A percentile compares a stretch with the other conserved stretches of the same genome.
These are phyloP conservation scores for Diarsia mendica DNA, from an alignment of 2,888 invertebrate species.

Conservation along the genomic window DNA sequence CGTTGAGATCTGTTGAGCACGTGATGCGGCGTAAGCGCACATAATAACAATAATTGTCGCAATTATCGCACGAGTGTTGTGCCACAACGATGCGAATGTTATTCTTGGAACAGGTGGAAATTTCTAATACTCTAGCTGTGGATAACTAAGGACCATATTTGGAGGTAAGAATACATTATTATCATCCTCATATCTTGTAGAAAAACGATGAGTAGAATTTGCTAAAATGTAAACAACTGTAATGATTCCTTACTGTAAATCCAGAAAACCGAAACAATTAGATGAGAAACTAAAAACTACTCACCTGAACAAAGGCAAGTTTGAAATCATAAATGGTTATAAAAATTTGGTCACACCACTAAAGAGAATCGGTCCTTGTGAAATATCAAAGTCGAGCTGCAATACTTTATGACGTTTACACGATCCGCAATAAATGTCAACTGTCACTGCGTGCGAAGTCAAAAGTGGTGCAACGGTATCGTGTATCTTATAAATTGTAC, in stretches of 20 bases:
- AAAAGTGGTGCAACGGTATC: constrained; percentile 42
- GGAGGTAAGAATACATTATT: neutral
- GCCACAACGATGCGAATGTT: constrained; percentile 65
- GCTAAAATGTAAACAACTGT: neutral
- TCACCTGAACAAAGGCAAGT: neutral
- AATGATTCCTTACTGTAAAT: neutral
- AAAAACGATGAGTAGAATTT: neutral
- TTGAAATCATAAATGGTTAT: neutral
- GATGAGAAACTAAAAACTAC: neutral
- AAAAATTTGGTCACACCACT: neutral
- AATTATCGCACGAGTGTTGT: constrained; percentile 69
- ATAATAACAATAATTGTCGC: constrained; percentile 75
- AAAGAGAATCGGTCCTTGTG: constrained; percentile 4
- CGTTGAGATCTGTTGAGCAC: constrained; percentile 54
- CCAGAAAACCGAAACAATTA: neutral
- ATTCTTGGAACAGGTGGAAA: constrained; percentile 73
- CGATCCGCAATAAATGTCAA: constrained; percentile 50
- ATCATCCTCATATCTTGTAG: neutral
- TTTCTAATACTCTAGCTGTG: constrained; percentile 55
- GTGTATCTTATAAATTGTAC: constrained; percentile 45
- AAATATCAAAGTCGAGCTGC: constrained; percentile 23
- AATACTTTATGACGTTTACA: constrained; percentile 33
- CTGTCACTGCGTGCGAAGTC: constrained; percentile 32
- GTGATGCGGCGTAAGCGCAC: constrained; percentile 68
- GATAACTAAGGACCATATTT: constrained; percentile 8